Evolutionary conservation across 2,113 vertebrate genomes (phyloP), one percentile per base, ranked within the genome.

Genomic region (Kobus ellipsiprymnus): DNA sequence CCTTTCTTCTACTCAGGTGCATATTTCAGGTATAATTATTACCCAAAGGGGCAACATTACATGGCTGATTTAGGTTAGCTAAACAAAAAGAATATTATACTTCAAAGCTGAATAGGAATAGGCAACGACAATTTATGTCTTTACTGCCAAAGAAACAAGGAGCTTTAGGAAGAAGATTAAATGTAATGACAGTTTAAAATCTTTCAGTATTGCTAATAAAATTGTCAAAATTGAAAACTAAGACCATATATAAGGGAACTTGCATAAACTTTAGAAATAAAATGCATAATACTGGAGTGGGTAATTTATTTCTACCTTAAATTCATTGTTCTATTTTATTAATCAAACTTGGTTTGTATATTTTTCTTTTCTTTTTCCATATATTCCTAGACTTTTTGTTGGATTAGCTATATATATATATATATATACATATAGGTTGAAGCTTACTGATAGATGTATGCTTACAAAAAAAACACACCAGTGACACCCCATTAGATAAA

Each of bases 211-310:
- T 94, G 97, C 94, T 93, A 98, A 97, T 97, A 98, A 98, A 98
- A 86, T 91, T 98, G 98, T 96, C 95, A 95, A 97, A 98, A 98
- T 52, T 87, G 96, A 98, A 98, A 98, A 98, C 78, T 93, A 98
- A 98, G 90, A 88, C 60, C 90, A 3, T 77, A 91, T 92, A 82
- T 95, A 91, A 92, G 21, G 30, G 25, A 96, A 96, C 50, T 89
- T 91, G 14, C 46, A 59, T 92, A 93, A 95, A 86, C 15, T 93
- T 95, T 74, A 78, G 81, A 94, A 87, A 82, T 92, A 83, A 93
- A 96, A 97, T 40, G 33, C 4, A 36, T 59, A 60, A 86, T 74
- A 82, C 14, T 23, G 16, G 88, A 78, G 11, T 71, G 90, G 48
- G 29, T 59, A 50, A 96, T 94, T 95, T 86, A 96, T 94, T 97